Base-by-base conservation (phyloP, 2,888 invertebrate species). In the Dorcus hopei region DNA sequence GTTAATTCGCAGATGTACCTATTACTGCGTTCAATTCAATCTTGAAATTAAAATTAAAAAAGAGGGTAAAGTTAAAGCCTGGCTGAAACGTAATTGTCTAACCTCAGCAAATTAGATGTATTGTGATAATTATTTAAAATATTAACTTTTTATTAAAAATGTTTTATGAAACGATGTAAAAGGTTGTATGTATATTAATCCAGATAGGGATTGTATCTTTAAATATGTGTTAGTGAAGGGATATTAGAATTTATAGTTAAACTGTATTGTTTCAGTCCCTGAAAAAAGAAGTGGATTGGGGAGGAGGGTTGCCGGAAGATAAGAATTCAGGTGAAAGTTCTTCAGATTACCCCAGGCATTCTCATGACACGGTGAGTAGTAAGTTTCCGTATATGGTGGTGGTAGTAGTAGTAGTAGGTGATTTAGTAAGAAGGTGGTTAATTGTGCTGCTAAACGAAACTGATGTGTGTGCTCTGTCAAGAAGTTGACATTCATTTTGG, bases 401-500 rank as follows among this genome's bases (percentile, higher is more conserved):
- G 43, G 52, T 23, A 33, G 41, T 53, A 19, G 19, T 19, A 19
- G 19, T 19, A 6, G 26, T 33, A 33, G 1, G 7, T 33, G 48
- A 19, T 26, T n/a, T 38, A 38, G 11, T 49, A 14, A 26, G 33
- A 49, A 3, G 16, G 16, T 14, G 42, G 42, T 45, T 45, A 45
- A 57, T 40, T 47, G 52, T 57, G 57, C 57, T 57, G 57, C 57
- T 57, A 45, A 54, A 42, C 33, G 23, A 14, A 26, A 33, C 33
- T 49, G 19, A 49, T 48, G 48, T 26, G 26, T 54, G 54, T 57
- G 47, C 54, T 51, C 85, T 87, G 87, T 90, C 90, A 90, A 91
- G 91, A 91, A 93, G 91, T 92, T 92, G 91, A 92, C 91, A 90
- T 90, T 91, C 91, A 90, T 91, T 91, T 89, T 85, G 88, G 89